A percentile compares a stretch with the other conserved stretches of the same genome.
These are phyloP conservation scores for Chaenogobius annularis DNA, from an alignment of 2,113 vertebrate species.

Conservation along the genomic window DNA sequence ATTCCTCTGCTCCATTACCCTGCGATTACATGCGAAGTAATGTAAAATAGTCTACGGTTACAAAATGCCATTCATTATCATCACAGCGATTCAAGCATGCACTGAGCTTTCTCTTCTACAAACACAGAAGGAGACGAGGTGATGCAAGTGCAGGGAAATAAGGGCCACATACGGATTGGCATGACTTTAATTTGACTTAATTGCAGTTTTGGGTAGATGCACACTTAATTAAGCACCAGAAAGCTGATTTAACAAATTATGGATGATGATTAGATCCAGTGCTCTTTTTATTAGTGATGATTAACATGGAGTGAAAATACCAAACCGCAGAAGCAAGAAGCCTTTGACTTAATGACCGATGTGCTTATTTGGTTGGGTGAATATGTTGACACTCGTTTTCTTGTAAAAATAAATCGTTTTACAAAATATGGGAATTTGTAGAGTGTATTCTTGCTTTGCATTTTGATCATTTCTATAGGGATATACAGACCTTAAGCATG, in stretches of 20 bases:
- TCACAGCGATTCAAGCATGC: slow-evolving; percentile 18
- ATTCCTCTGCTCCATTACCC: background rate
- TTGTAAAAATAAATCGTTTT: background rate
- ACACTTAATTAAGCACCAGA: slow-evolving; percentile 24
- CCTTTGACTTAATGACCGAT: slow-evolving; percentile 13
- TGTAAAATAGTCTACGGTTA: slow-evolving; percentile 11
- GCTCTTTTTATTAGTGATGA: slow-evolving; percentile 40
- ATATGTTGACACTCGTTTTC: background rate
- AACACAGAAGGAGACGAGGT: slow-evolving; percentile 5
- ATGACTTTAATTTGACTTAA: slow-evolving; percentile 35
- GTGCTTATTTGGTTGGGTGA: background rate
- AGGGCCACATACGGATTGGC: slow-evolving; percentile 13
- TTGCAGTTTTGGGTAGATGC: slow-evolving; percentile 37
- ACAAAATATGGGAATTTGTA: background rate
- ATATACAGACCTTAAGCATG: slow-evolving; percentile 76
- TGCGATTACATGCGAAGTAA: slow-evolving; percentile 14
- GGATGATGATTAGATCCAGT: slow-evolving; percentile 37
- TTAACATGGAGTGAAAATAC: slow-evolving; percentile 36
- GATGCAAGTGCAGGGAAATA: slow-evolving; percentile 45
- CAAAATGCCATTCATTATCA: slow-evolving; percentile 22
- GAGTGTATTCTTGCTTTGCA: slow-evolving; percentile 43
- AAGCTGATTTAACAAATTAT: slow-evolving; percentile 52
- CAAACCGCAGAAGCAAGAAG: slow-evolving; percentile 68
- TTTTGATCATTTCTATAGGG: slow-evolving; percentile 11
- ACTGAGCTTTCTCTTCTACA: slow-evolving; percentile 13